A percentile compares a stretch with the other conserved stretches of the same genome.
These are phyloP conservation scores for Malurus leucopterus DNA, from an alignment of 2,797 vertebrate species.

Conservation along the genomic window DNA sequence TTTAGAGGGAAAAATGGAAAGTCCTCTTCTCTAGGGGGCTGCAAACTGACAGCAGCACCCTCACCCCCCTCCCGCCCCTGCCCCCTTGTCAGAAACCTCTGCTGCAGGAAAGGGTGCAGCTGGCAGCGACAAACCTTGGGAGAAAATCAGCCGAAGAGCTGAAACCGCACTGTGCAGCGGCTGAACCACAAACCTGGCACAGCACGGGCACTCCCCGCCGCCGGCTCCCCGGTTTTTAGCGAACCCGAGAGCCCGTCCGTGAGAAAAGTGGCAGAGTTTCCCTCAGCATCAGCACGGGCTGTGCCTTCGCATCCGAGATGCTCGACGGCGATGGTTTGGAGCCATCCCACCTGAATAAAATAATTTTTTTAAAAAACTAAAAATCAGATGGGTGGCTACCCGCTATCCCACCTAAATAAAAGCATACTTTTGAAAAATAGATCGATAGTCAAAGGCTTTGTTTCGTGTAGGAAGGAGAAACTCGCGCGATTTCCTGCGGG, in stretches of 20 bases:
- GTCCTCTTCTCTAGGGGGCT: background rate
- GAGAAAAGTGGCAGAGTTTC: fast-evolving
- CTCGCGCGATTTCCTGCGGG: background rate
- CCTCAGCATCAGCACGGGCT: fast-evolving
- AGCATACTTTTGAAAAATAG: background rate
- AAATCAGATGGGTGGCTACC: background rate
- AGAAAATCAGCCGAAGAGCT: fast-evolving
- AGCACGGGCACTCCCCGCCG: background rate
- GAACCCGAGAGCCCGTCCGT: background rate
- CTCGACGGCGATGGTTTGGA: background rate
- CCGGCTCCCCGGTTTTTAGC: fast-evolving
- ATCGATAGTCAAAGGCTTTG: background rate
- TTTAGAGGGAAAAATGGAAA: background rate
- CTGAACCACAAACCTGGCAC: fast-evolving
- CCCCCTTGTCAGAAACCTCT: background rate
- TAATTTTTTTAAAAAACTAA: background rate
- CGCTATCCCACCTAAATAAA: background rate
- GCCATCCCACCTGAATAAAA: background rate
- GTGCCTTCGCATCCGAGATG: background rate
- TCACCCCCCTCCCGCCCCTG: background rate
- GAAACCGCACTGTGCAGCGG: fast-evolving
- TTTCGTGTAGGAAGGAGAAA: background rate
- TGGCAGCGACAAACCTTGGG: fast-evolving
- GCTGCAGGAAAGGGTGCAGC: background rate
- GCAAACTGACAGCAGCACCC: background rate